phyloP scores from a whole-genome alignment of 92 coral and sea anemone genomes.

The Muricea muricata region DNA sequence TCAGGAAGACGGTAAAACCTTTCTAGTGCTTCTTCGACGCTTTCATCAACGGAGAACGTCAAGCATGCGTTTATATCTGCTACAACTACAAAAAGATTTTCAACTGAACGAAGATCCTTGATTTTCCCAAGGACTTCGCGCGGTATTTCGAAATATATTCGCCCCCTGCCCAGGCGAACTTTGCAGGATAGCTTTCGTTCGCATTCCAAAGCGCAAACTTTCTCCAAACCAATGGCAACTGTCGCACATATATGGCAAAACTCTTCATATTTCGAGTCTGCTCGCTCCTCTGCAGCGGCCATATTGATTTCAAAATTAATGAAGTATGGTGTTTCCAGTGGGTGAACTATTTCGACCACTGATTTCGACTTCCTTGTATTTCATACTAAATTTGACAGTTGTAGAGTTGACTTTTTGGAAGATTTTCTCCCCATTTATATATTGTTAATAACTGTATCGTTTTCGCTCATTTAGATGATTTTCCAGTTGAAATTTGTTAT shows the following conservation, averaged over 20 bases:
- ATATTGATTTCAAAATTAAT: conserved; percentile 41
- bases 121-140: conserved; percentile 57
- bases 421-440: too few species aligned
- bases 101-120: conserved; percentile 81
- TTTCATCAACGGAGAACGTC: conserved; percentile 60
- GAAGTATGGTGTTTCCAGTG: neutral
- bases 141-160: conserved; percentile 79
- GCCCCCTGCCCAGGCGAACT: conserved; percentile 77
- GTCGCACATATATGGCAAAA: conserved; percentile 81
- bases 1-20: conserved; percentile 71
- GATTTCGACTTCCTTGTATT: too few species aligned
- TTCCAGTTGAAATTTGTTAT: too few species aligned
- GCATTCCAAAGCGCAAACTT: conserved; percentile 82
- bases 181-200: conserved; percentile 75
- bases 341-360: too few species aligned
- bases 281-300: conserved; percentile 65
- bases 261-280: neutral
- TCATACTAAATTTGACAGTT: too few species aligned
- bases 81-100: conserved; percentile 84
- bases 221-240: conserved; percentile 89
- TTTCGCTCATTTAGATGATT: too few species aligned
- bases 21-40: conserved; percentile 62
- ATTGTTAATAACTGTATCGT: too few species aligned
- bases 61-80: conserved; percentile 70
- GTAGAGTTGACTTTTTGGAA: too few species aligned